A percentile compares a stretch with the other conserved stretches of the same genome.
Conservation (phyloP, 2,888 invertebrate genomes). For the Scaptomyza parva region DNA sequence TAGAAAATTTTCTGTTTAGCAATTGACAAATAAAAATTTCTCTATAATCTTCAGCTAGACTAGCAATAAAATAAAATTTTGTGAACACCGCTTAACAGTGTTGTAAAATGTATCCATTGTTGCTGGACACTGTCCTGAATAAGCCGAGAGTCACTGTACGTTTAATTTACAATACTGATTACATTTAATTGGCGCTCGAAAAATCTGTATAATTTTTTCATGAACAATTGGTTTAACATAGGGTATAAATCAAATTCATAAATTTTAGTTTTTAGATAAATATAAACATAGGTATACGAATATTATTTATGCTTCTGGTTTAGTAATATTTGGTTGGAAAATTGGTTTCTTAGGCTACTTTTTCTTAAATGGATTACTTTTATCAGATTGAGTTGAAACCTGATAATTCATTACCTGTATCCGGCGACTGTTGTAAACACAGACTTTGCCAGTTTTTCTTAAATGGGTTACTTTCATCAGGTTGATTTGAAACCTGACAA, state of each 20-base stretch:
- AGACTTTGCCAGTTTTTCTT: background rate
- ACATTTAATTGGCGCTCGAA: too few species aligned
- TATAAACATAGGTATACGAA: background rate
- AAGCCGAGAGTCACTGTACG: too few species aligned
- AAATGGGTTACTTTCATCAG: background rate
- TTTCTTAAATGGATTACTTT: background rate
- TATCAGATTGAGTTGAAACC: background rate
- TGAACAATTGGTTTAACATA: background rate
- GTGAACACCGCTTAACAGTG: slow-evolving; percentile 8
- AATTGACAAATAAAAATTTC: background rate
- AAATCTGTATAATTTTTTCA: too few species aligned
- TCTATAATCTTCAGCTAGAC: too few species aligned
- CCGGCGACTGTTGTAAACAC: background rate
- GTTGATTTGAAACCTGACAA: too few species aligned
- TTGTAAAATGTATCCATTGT: too few species aligned
- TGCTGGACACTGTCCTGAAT: too few species aligned
- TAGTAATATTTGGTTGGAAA: background rate
- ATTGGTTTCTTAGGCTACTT: background rate
- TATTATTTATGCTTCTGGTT: background rate
- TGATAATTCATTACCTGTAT: background rate
- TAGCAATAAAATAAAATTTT: background rate
- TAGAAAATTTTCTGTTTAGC: too few species aligned
- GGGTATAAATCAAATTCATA: background rate
- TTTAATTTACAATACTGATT: too few species aligned
- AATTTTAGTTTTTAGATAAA: background rate